Percentiles rank a stretch among this genome's conserved stretches.
These are phyloP conservation scores for Ennomos fuscantarius DNA, from an alignment of 2,888 invertebrate genomes.

Conservation along the genomic window DNA sequence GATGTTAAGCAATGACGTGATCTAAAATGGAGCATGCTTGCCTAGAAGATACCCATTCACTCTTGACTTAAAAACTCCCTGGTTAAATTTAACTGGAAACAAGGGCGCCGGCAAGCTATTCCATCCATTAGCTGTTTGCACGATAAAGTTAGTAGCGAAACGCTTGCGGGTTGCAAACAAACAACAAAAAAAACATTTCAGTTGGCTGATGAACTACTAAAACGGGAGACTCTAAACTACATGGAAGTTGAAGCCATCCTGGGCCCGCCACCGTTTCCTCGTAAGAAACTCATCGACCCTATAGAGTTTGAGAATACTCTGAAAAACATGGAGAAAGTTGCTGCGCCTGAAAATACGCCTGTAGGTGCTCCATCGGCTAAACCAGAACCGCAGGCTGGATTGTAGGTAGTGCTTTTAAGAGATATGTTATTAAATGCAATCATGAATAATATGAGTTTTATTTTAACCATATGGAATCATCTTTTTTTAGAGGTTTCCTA, in stretches of 20 bases:
- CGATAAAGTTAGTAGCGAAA: too few species aligned
- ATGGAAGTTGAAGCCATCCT: conserved; percentile 94
- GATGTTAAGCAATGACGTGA: too few species aligned
- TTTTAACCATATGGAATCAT: too few species aligned
- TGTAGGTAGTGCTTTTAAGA: conserved; percentile 10
- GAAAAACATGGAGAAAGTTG: conserved; percentile 67
- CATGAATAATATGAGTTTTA: not conserved
- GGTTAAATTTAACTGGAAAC: too few species aligned
- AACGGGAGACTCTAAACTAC: conserved; percentile 96
- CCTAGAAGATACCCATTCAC: too few species aligned
- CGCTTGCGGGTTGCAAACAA: too few species aligned
- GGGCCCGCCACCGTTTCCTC: conserved; percentile 94
- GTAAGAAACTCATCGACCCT: conserved; percentile 90
- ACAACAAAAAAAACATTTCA: too few species aligned
- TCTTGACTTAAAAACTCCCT: too few species aligned
- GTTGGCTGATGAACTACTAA: conserved; percentile 94
- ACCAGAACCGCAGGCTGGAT: conserved; percentile 33
- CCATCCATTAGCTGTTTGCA: too few species aligned
- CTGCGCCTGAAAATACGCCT: conserved; percentile 40
- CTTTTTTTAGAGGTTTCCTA: too few species aligned
- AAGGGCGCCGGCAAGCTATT: too few species aligned
- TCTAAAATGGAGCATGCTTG: too few species aligned
- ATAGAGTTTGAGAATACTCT: conserved; percentile 90
- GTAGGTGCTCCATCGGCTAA: conserved; percentile 65
- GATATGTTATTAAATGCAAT: conserved; percentile 9